These are phyloP conservation scores for Pammene aurita DNA, from an alignment of 2,888 invertebrate genomes.

Conservation along the genomic window DNA sequence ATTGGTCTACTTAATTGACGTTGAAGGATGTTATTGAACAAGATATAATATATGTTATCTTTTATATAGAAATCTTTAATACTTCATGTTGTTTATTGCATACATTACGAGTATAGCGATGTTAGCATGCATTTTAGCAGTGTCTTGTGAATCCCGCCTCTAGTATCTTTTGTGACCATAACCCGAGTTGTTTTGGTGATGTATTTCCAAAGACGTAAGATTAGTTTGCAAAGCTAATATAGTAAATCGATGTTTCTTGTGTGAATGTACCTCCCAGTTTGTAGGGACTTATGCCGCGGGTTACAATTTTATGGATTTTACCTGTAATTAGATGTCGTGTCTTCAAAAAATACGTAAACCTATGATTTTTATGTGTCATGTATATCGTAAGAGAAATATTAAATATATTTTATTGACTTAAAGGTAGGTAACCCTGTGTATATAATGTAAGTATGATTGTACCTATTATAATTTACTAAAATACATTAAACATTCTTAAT, in stretches of 20 bases:
- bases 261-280: slow-evolving; percentile 43
- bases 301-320: slow-evolving; percentile 43
- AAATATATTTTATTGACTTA: slow-evolving; percentile 52
- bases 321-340: slow-evolving; percentile 46
- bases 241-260: slow-evolving; percentile 56
- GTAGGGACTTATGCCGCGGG: slow-evolving; percentile 45
- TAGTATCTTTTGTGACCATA: slow-evolving; percentile 78
- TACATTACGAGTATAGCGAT: slow-evolving; percentile 33
- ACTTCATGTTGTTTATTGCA: slow-evolving; percentile 32
- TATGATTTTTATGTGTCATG: slow-evolving; percentile 63
- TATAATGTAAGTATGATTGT: slow-evolving; percentile 75
- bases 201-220: slow-evolving; percentile 82
- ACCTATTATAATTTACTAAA: slow-evolving; percentile 65
- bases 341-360: slow-evolving; percentile 50
- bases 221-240: slow-evolving; percentile 75
- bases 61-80: slow-evolving; percentile 37
- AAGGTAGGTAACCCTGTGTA: slow-evolving; percentile 60
- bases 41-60: slow-evolving; percentile 39
- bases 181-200: slow-evolving; percentile 81
- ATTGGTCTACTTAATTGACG: slow-evolving; percentile 33
- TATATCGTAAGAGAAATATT: slow-evolving; percentile 46
- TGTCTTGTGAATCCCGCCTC: slow-evolving; percentile 76
- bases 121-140: slow-evolving; percentile 46
- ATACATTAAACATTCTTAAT: slow-evolving; percentile 71
- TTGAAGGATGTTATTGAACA: slow-evolving; percentile 34